A percentile compares a stretch with the other conserved stretches of the same genome.
These are phyloP conservation scores for Radopholus similis DNA, from an alignment of 1,140 invertebrate species.

Conservation along the genomic window DNA sequence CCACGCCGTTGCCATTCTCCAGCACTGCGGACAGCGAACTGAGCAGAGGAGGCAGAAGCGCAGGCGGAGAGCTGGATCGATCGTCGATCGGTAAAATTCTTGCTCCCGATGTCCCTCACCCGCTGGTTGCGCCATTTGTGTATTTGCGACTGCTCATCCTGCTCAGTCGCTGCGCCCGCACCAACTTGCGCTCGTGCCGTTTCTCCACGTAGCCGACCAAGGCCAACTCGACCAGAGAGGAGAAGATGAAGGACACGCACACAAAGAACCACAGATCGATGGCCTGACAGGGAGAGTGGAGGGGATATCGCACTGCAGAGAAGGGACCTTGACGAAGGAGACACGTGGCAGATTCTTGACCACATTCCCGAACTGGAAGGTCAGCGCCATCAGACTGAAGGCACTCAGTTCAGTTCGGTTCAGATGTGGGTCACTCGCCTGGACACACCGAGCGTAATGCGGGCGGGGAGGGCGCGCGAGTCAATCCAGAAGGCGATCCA, in stretches of 20 bases:
- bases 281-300: conserved; percentile 17
- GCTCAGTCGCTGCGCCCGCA: conserved; percentile 5
- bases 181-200: conserved; percentile 11
- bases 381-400: conserved; percentile 13
- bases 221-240: conserved; percentile 62
- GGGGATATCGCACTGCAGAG: not conserved
- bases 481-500: conserved; percentile 60
- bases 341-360: conserved; percentile 53
- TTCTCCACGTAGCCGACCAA: conserved; percentile 60
- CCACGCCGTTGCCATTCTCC: not conserved
- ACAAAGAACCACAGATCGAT: conserved; percentile 62
- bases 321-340: conserved; percentile 50
- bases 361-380: conserved; percentile 58
- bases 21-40: too few relatives aligned
- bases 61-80: not conserved
- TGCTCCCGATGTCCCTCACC: not conserved
- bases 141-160: not conserved
- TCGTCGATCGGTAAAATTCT: not conserved
- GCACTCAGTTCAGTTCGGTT: not conserved
- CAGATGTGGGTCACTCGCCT: conserved; percentile 18
- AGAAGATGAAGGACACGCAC: conserved; percentile 62
- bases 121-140: too few relatives aligned
- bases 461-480: conserved; percentile 52
- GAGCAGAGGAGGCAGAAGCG: too few relatives aligned
- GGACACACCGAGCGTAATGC: conserved; percentile 49